A percentile compares a stretch with the other conserved stretches of the same genome.
Conservation (phyloP, 2,797 vertebrate species). For the Phrynocephalus guinanensis region DNA sequence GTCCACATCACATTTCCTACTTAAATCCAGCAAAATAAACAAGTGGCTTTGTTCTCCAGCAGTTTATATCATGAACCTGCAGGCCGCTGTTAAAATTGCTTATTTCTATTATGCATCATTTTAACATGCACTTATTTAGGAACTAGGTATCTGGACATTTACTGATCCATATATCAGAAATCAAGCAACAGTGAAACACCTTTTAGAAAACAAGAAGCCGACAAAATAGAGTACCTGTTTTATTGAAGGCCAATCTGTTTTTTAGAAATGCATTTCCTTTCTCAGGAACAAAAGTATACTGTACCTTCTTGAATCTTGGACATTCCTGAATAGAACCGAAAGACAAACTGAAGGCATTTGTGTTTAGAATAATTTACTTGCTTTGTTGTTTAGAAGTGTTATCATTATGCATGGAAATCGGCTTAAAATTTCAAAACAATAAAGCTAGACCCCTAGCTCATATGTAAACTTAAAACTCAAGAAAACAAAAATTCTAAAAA, state of each 20-base stretch:
- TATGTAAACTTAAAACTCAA: neutral
- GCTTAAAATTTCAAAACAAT: neutral
- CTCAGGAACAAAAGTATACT: neutral
- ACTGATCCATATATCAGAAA: neutral
- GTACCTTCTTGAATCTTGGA: neutral
- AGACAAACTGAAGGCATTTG: neutral
- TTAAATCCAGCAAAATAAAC: neutral
- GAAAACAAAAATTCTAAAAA: neutral
- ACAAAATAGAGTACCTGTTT: neutral
- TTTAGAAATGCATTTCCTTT: neutral
- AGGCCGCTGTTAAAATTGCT: neutral
- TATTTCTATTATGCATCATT: neutral
- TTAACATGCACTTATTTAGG: neutral
- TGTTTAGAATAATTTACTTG: neutral
- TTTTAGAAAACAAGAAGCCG: neutral
- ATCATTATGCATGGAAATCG: neutral
- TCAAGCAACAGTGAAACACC: neutral
- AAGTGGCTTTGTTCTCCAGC: neutral
- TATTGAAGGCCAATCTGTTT: neutral
- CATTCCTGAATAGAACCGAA: neutral
- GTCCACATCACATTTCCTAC: neutral
- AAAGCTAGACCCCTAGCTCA: neutral
- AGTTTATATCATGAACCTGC: neutral
- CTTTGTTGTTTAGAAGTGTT: neutral
- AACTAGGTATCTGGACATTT: neutral